Evolutionary conservation across 2,888 invertebrate species (phyloP).

Genomic region (Synanthedon vespiformis): DNA sequence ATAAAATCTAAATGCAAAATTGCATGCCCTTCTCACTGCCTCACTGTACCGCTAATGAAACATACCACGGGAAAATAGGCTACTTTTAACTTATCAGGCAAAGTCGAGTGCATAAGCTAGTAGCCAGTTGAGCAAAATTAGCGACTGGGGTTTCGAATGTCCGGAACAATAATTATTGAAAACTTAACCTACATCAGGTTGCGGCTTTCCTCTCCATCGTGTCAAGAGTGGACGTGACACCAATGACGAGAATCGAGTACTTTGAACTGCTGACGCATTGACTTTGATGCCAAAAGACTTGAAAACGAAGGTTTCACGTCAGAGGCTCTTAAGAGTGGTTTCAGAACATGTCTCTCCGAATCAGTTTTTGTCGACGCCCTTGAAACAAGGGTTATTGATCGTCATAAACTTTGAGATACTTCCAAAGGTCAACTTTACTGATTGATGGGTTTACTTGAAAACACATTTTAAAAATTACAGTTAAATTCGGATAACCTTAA

Average conservation of each 20-base stretch:
- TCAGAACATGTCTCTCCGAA: conserved; percentile 35
- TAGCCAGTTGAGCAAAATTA: no score
- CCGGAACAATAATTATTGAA: background rate
- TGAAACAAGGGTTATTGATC: conserved; percentile 33
- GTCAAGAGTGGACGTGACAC: conserved; percentile 9
- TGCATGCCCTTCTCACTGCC: no score
- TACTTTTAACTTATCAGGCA: no score
- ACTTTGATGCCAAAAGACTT: conserved; percentile 38
- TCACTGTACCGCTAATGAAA: no score
- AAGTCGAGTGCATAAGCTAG: no score
- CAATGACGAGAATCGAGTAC: conserved; percentile 33
- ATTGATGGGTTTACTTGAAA: no score
- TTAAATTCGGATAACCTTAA: no score
- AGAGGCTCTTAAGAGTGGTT: conserved; percentile 27
- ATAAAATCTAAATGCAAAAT: no score
- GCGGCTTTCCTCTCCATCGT: background rate
- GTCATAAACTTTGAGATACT: conserved; percentile 1
- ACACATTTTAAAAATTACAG: no score
- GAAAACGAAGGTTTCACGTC: conserved; percentile 36
- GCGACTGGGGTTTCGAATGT: background rate
- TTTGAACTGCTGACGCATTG: conserved; percentile 47
- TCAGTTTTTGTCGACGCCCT: conserved; percentile 30
- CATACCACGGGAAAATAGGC: no score
- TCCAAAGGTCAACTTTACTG: no score
- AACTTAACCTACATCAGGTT: background rate